A percentile compares a stretch with the other conserved stretches of the same genome.
phyloP scores from a whole-genome alignment of 2,113 vertebrate species.

The Hydropotes inermis region DNA sequence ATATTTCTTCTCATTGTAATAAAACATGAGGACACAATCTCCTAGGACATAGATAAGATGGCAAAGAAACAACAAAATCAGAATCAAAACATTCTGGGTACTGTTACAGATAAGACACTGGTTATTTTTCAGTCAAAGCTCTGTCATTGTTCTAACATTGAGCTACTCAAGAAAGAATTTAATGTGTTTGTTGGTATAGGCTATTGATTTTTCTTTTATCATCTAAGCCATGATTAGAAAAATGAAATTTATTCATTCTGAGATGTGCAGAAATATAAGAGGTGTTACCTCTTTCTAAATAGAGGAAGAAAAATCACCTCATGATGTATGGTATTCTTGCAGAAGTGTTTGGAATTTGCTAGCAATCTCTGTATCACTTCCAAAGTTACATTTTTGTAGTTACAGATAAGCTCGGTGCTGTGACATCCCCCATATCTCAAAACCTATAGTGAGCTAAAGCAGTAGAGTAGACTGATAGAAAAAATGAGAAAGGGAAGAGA shows the following conservation, averaged over 20 bases:
- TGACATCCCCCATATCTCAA: neutral
- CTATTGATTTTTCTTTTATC: neutral
- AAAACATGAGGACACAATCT: constrained; percentile 70
- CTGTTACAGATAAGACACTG: neutral
- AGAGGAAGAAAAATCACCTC: neutral
- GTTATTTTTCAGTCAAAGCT: neutral
- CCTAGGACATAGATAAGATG: constrained; percentile 57
- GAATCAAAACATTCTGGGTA: neutral
- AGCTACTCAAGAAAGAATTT: neutral
- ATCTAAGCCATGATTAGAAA: neutral
- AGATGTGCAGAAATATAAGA: neutral
- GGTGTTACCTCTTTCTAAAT: neutral
- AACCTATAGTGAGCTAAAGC: neutral
- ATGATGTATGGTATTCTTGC: fast-evolving
- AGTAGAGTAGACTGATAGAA: neutral
- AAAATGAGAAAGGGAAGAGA: neutral
- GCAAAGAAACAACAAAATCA: neutral
- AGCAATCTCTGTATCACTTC: too few species aligned
- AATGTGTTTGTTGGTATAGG: neutral
- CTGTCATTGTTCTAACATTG: neutral
- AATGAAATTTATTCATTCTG: neutral
- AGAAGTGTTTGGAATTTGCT: fast-evolving
- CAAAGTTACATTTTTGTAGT: fast-evolving
- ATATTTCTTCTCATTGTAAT: constrained; percentile 71
- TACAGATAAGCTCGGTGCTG: too few species aligned